Conservation (phyloP, 2,888 invertebrate genomes). For the Eilema griseolum region DNA sequence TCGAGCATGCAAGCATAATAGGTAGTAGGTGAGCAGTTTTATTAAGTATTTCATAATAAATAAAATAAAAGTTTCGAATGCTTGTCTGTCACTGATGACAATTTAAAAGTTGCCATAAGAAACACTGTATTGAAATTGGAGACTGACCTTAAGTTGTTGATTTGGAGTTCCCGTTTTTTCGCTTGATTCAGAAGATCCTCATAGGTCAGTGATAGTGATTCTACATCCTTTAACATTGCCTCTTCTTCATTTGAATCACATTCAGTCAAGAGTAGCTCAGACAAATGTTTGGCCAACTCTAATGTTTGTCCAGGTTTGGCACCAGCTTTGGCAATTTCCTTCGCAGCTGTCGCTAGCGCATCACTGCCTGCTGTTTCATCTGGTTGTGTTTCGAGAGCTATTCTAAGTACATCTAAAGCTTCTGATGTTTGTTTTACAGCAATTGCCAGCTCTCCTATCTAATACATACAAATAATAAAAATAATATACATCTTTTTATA, state of each 20-base stretch:
- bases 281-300: conserved; percentile 93
- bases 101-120: no score
- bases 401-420: conserved; percentile 89
- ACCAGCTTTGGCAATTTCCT: conserved; percentile 91
- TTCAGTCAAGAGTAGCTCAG: conserved; percentile 91
- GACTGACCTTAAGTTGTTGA: conserved; percentile 92
- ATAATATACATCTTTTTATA: no score
- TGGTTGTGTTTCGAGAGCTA: conserved; percentile 74
- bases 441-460: conserved; percentile 90
- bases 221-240: conserved; percentile 89
- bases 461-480: no score
- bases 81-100: no score
- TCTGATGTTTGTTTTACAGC: conserved; percentile 91
- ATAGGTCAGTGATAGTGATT: conserved; percentile 89
- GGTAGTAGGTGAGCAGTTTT: no score
- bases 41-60: no score
- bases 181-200: conserved; percentile 90
- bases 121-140: no score
- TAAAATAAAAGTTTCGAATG: no score
- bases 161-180: conserved; percentile 91
- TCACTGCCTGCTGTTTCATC: conserved; percentile 85
- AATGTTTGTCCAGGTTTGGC: conserved; percentile 93
- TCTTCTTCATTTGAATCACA: conserved; percentile 89
- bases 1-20: no score
- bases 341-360: conserved; percentile 88